phyloP scores from a whole-genome alignment of 2,797 vertebrate genomes.

The Chelon labrosus region DNA sequence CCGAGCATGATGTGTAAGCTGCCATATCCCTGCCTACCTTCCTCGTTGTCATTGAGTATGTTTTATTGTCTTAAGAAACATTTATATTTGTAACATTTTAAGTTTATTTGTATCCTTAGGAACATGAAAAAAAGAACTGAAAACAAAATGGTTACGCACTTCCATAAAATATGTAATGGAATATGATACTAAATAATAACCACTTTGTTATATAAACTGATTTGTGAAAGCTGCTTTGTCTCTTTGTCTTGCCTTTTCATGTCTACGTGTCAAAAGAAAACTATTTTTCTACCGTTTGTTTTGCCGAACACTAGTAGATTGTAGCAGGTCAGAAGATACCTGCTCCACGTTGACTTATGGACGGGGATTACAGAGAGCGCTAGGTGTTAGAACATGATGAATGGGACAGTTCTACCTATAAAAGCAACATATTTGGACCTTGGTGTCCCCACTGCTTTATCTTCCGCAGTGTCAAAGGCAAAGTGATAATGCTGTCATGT shows the following conservation, averaged over 20 bases:
- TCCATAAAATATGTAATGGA: constrained; percentile 77
- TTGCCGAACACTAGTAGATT: background rate
- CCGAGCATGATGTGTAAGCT: constrained; percentile 60
- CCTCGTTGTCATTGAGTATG: constrained; percentile 66
- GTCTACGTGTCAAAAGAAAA: background rate
- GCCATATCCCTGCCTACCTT: constrained; percentile 81
- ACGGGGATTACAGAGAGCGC: constrained; percentile 63
- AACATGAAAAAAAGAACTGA: constrained; percentile 38
- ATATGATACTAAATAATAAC: constrained; percentile 84
- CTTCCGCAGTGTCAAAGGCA: constrained; percentile 69
- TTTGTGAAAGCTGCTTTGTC: constrained; percentile 63
- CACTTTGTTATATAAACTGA: constrained; percentile 85
- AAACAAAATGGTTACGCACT: constrained; percentile 75
- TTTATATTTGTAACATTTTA: constrained; percentile 88
- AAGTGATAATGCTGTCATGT: constrained; percentile 74
- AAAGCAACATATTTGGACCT: constrained; percentile 75
- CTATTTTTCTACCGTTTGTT: constrained; percentile 25
- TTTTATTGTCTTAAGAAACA: constrained; percentile 82
- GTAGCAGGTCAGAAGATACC: constrained; percentile 42
- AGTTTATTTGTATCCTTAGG: constrained; percentile 82
- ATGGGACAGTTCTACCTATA: constrained; percentile 68
- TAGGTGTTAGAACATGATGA: constrained; percentile 69
- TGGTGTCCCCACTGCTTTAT: constrained; percentile 68
- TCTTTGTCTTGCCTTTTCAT: constrained; percentile 39
- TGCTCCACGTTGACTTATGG: constrained; percentile 64